These are phyloP conservation scores for Coptotermes formosanus DNA, from an alignment of 1,140 invertebrate species.

Conservation along the genomic window DNA sequence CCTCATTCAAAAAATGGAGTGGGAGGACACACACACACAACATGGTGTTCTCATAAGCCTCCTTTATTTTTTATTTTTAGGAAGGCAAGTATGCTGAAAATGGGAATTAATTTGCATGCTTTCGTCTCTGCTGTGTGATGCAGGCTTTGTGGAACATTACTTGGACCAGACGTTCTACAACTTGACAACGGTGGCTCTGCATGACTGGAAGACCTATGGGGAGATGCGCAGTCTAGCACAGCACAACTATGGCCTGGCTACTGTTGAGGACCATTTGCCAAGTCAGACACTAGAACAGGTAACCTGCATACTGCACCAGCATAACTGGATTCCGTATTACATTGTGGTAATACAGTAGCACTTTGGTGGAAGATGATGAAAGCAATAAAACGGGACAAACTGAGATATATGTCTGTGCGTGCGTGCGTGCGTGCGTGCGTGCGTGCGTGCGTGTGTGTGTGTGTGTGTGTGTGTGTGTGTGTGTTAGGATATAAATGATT, in stretches of 20 bases:
- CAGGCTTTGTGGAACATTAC: conserved; percentile 82
- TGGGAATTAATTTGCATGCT: too few relatives aligned
- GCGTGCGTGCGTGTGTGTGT: too few relatives aligned
- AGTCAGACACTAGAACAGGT: conserved; percentile 94
- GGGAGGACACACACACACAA: too few relatives aligned
- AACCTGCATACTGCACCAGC: neutral
- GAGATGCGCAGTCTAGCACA: conserved; percentile 93
- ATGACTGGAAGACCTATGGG: conserved; percentile 96
- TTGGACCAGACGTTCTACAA: conserved; percentile 96
- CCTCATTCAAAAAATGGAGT: too few relatives aligned
- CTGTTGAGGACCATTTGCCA: conserved; percentile 89
- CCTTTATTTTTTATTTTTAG: too few relatives aligned
- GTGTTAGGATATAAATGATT: neutral
- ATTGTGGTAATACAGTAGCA: too few relatives aligned
- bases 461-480: neutral
- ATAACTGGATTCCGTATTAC: neutral
- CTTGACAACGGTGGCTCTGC: conserved; percentile 92
- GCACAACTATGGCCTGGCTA: conserved; percentile 78
- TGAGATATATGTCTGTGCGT: neutral
- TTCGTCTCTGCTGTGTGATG: conserved; percentile 36
- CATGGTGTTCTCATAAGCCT: too few relatives aligned
- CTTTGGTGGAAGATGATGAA: neutral
- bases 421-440: neutral
- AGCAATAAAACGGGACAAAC: neutral
- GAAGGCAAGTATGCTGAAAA: too few relatives aligned